phyloP scores from a whole-genome alignment of 2,888 invertebrate species.

The Leptinotarsa peninsularis region DNA sequence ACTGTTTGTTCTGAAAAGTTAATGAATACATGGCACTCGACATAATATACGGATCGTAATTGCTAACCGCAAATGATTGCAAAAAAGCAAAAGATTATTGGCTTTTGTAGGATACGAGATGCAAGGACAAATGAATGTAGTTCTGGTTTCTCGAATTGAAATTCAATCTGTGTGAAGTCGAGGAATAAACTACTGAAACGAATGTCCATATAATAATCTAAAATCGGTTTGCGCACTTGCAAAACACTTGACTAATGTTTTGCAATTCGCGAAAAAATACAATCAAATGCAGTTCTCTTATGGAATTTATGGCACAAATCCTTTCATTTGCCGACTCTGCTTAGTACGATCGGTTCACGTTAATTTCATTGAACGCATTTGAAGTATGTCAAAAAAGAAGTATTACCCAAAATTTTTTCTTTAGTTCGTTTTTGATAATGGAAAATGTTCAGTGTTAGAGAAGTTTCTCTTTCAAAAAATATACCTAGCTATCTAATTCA shows the following conservation, averaged over 20 bases:
- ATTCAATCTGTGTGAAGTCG: conserved; percentile 25
- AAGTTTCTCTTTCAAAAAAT: no score
- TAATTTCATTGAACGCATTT: no score
- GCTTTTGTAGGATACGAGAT: conserved; percentile 16
- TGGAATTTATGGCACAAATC: conserved; percentile 28
- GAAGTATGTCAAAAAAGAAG: no score
- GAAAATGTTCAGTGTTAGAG: background rate
- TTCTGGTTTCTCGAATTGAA: conserved; percentile 35
- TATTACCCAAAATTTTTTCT: no score
- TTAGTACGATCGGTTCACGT: conserved; percentile 19
- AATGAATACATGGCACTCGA: conserved; percentile 2
- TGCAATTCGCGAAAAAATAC: conserved; percentile 31
- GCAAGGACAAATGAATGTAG: conserved; percentile 39
- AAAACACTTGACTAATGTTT: conserved; percentile 33
- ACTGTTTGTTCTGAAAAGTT: background rate
- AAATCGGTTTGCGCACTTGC: conserved; percentile 32
- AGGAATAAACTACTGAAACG: conserved; percentile 30
- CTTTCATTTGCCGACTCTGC: conserved; percentile 28
- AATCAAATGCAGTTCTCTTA: conserved; percentile 26
- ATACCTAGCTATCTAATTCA: no score
- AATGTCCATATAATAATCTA: conserved; percentile 34
- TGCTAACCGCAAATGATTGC: conserved; percentile 3
- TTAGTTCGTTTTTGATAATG: background rate
- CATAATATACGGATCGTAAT: background rate
- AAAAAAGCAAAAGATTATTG: conserved; percentile 4